Evolutionary conservation across 2,797 vertebrate species (phyloP).

Genomic region (Sphenodon punctatus): DNA sequence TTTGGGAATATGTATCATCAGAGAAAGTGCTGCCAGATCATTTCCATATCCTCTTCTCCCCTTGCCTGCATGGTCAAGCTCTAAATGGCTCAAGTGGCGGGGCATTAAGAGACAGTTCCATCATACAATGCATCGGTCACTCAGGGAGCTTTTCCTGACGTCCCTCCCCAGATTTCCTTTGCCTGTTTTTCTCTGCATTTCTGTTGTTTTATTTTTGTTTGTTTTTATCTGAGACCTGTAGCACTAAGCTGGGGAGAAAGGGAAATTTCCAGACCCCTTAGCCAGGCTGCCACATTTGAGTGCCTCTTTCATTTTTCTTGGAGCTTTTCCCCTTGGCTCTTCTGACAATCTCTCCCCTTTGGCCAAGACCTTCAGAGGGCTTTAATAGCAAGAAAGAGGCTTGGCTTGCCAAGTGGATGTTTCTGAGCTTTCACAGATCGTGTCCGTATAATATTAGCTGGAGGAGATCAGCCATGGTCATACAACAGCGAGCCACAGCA

Average conservation of each 20-base stretch:
- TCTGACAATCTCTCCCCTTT: background rate
- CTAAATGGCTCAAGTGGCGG: rapidly evolving
- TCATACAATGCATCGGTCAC: background rate
- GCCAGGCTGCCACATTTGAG: background rate
- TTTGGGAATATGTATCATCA: background rate
- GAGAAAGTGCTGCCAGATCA: background rate
- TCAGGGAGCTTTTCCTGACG: background rate
- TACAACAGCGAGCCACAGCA: rapidly evolving
- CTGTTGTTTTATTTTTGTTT: background rate
- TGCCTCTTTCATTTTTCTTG: background rate
- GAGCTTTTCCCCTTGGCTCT: background rate
- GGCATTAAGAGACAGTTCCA: background rate
- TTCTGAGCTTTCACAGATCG: background rate
- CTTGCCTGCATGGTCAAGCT: rapidly evolving
- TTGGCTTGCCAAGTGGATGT: background rate
- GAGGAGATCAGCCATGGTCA: background rate
- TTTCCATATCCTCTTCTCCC: background rate
- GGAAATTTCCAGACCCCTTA: background rate
- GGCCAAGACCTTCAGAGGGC: background rate
- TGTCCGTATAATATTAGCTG: background rate
- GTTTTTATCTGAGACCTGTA: background rate
- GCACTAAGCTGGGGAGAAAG: background rate
- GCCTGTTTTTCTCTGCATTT: background rate
- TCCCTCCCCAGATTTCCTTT: background rate
- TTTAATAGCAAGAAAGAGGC: background rate